Percentiles rank a stretch among this genome's conserved stretches.
Conservation (phyloP, 2,797 vertebrate genomes). For the Gymnoscopelus braueri region DNA sequence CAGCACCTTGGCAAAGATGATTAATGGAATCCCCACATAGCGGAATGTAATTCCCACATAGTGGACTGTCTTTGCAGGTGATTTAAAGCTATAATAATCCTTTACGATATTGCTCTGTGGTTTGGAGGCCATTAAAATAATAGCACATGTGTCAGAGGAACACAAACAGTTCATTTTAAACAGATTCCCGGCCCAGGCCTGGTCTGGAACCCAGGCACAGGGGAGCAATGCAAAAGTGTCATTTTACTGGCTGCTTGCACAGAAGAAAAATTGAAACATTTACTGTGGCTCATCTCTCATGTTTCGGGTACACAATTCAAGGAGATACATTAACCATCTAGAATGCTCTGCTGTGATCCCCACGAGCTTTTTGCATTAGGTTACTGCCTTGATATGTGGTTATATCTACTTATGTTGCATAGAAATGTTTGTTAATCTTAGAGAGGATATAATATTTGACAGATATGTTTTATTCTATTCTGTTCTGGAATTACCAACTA, state of each 20-base stretch:
- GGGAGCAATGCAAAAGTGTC: slow-evolving; percentile 72
- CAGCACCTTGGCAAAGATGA: slow-evolving; percentile 76
- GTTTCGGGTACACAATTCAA: slow-evolving; percentile 42
- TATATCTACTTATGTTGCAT: no score
- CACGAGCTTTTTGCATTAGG: no score
- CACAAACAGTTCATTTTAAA: slow-evolving; percentile 86
- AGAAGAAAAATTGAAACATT: slow-evolving; percentile 66
- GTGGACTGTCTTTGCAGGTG: slow-evolving; percentile 72
- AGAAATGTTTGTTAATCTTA: no score
- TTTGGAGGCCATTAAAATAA: slow-evolving; percentile 84
- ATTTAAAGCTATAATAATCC: slow-evolving; percentile 87
- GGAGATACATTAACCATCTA: slow-evolving; percentile 32
- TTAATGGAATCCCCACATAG: slow-evolving; percentile 82
- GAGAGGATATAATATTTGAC: no score
- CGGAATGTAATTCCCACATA: slow-evolving; percentile 27
- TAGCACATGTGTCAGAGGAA: slow-evolving; percentile 76
- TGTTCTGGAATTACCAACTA: no score
- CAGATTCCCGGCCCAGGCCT: slow-evolving; percentile 72
- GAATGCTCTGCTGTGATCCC: neutral
- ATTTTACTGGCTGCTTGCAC: slow-evolving; percentile 58
- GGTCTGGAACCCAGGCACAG: slow-evolving; percentile 53
- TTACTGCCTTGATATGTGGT: no score
- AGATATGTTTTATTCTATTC: no score
- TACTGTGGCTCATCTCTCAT: slow-evolving; percentile 47
- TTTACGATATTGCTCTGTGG: slow-evolving; percentile 80